Evolutionary conservation across 2,888 invertebrate species (phyloP), one percentile per base, ranked within the genome.

Genomic region (Dyspetes luteomarginatus): DNA sequence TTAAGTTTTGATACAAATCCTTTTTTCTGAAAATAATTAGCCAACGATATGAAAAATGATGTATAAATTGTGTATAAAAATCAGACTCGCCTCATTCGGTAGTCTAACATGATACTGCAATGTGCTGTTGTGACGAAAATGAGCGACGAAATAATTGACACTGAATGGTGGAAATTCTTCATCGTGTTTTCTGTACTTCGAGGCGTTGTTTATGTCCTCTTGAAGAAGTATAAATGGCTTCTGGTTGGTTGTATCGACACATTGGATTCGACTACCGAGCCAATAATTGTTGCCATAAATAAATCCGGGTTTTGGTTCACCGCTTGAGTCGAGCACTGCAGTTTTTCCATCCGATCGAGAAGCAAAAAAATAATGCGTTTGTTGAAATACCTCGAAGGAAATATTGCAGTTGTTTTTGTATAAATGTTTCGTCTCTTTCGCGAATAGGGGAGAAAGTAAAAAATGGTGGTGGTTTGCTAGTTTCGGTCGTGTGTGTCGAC

Each of bases 251-350:
- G 93, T 88, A 0, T 93, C 93, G 1, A 89, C 83, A 85, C 95
- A 95, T 15, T 94, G 93, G 45, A 90, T 90, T 48, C 91, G 92
- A 22, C 93, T 93, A 9, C 95, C 95, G 41, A 94, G 84, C 95
- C 95, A 95, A 65, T 93, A 93, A 88, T 94, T 95, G 81, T 94
- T 93, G 0, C 94, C 94, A 83, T 93, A 93, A 0, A 94, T 86
- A 85, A 94, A 94, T 1, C 94, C 94, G 0, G 93, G 86, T 0
- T 91, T 92, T 2, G 94, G 93, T 12, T 89, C 89, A 9, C 94
- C 95, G 68, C 94, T 94, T 2, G 94, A 92, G 87, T 95, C 95
- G 50, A 94, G 86, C 84, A 93, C 95, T 92, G 83, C 1, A 71
- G 12, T 19, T 71, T 52, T 52, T 67, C 50, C 9, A 82, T 41